A percentile compares a stretch with the other conserved stretches of the same genome.
These are phyloP conservation scores for Lochmaea capreae DNA, from an alignment of 2,888 invertebrate species.

Conservation along the genomic window DNA sequence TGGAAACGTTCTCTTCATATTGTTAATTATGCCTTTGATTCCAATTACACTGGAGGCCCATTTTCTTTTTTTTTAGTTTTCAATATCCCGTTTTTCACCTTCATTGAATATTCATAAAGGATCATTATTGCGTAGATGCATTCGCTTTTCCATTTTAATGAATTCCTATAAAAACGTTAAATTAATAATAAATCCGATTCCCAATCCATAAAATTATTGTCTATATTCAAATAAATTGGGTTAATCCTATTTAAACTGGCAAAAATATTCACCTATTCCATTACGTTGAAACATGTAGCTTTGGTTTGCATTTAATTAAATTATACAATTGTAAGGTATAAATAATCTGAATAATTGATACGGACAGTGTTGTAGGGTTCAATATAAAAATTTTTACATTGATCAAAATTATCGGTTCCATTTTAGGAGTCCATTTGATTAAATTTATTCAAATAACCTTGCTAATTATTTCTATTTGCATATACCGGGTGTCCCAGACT, in stretches of 20 bases:
- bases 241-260: background rate
- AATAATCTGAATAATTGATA: background rate
- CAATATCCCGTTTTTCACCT: too few relatives aligned
- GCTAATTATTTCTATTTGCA: background rate
- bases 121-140: too few relatives aligned
- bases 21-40: too few relatives aligned
- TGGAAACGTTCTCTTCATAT: too few relatives aligned
- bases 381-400: background rate
- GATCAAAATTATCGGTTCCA: background rate
- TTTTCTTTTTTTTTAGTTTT: too few relatives aligned
- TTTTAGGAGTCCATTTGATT: background rate
- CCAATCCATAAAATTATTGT: constrained; percentile 7
- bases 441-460: background rate
- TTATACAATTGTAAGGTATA: background rate
- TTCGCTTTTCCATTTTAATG: too few relatives aligned
- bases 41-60: too few relatives aligned
- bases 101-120: too few relatives aligned
- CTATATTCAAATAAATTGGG: background rate
- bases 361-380: background rate
- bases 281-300: background rate
- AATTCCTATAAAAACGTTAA: too few relatives aligned
- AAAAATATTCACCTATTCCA: background rate
- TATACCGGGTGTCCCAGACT: too few relatives aligned
- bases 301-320: background rate
- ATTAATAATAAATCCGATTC: constrained; percentile 3